Evolutionary conservation across 1,140 invertebrate genomes (phyloP).

Genomic region (Drosophila ogumai): DNA sequence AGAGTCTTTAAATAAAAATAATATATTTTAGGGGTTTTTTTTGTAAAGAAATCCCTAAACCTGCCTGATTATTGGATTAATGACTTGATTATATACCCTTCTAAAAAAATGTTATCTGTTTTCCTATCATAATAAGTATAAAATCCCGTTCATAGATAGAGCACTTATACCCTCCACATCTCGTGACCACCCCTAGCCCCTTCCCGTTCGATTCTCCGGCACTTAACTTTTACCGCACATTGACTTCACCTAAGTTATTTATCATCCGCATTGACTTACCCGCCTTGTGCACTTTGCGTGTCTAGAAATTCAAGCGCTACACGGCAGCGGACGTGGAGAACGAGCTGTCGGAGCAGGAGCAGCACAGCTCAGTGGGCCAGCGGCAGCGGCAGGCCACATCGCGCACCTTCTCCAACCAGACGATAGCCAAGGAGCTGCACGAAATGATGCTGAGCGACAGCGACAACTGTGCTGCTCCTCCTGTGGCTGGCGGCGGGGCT

Average conservation of each 20-base stretch:
- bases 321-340: conserved; percentile 80
- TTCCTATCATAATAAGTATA: neutral
- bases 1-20: neutral
- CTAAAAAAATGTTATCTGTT: neutral
- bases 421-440: conserved; percentile 75
- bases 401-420: conserved; percentile 79
- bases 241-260: conserved; percentile 48
- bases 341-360: conserved; percentile 79
- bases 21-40: neutral
- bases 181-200: conserved; percentile 1
- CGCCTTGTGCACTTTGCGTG: conserved; percentile 39
- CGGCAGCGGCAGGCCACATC: conserved; percentile 63
- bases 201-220: neutral
- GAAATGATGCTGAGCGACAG: conserved; percentile 75
- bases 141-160: no score
- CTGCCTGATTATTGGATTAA: neutral
- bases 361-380: conserved; percentile 67
- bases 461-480: conserved; percentile 51
- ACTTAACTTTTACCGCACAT: conserved; percentile 38
- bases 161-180: conserved; percentile 6
- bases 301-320: conserved; percentile 83
- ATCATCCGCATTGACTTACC: conserved; percentile 49
- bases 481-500: neutral
- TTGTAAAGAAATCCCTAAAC: neutral
- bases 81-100: no score